phyloP scores from a whole-genome alignment of 1,140 invertebrate species.

The Maconellicoccus hirsutus region DNA sequence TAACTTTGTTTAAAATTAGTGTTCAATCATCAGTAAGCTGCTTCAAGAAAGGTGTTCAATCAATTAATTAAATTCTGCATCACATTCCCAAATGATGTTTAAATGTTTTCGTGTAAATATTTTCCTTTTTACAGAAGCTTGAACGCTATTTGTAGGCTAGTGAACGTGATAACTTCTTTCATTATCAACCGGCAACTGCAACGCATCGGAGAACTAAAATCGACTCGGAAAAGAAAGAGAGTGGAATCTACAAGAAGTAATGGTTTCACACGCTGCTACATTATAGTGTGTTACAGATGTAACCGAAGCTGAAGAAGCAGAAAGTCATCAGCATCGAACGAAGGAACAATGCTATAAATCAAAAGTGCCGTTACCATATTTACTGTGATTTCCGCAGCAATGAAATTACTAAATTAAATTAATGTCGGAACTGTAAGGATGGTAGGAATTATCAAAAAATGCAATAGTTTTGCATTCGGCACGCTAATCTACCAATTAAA shows the following conservation, averaged over 20 bases:
- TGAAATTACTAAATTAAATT: slow-evolving; percentile 19
- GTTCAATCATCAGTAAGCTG: too few relatives aligned
- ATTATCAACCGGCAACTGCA: too few relatives aligned
- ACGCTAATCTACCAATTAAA: too few relatives aligned
- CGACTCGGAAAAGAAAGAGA: neutral
- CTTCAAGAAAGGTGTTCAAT: too few relatives aligned
- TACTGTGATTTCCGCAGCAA: slow-evolving; percentile 17
- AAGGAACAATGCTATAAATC: slow-evolving; percentile 20
- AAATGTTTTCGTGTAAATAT: too few relatives aligned
- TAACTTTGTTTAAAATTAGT: too few relatives aligned
- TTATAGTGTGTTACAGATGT: slow-evolving; percentile 13
- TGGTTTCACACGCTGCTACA: slow-evolving; percentile 17
- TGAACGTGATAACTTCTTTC: too few relatives aligned
- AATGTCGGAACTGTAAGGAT: neutral
- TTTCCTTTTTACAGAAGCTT: too few relatives aligned
- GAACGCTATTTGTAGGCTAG: too few relatives aligned
- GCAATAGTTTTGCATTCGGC: neutral
- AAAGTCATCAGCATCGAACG: neutral
- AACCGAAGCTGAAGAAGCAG: neutral
- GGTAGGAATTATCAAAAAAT: neutral
- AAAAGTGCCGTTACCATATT: slow-evolving; percentile 18
- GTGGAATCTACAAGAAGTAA: neutral
- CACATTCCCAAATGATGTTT: too few relatives aligned
- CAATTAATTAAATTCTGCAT: too few relatives aligned
- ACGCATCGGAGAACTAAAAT: neutral